Percentiles rank a stretch among this genome's conserved stretches.
These are phyloP conservation scores for Corythornis madagascariensis DNA, from an alignment of 2,113 vertebrate species.

Conservation along the genomic window DNA sequence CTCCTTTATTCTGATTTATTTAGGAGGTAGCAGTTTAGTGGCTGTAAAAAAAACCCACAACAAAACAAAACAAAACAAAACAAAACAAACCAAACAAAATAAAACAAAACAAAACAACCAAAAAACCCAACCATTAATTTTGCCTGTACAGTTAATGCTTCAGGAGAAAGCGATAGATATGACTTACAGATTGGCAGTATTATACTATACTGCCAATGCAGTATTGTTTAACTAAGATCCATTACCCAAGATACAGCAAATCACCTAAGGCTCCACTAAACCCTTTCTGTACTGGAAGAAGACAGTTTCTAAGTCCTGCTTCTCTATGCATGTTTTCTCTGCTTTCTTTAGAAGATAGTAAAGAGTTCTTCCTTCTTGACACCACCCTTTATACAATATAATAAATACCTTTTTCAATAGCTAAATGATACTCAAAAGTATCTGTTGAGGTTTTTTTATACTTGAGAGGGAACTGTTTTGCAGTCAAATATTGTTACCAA, in stretches of 20 bases:
- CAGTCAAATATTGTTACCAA: background rate
- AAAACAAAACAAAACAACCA: no score
- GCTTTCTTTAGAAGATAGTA: background rate
- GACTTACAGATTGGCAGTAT: background rate
- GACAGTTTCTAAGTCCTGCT: background rate
- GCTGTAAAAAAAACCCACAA: background rate
- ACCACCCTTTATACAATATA: background rate
- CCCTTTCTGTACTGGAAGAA: background rate
- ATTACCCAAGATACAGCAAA: background rate
- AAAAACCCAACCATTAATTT: background rate
- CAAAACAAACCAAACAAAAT: no score
- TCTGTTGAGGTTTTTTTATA: background rate
- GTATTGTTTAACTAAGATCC: background rate
- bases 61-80: no score
- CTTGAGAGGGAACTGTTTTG: background rate
- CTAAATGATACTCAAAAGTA: background rate
- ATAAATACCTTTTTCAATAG: background rate
- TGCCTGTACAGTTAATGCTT: background rate
- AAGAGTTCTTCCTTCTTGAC: background rate
- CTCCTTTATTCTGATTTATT: background rate
- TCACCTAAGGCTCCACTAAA: background rate
- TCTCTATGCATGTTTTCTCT: background rate
- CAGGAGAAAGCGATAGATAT: background rate
- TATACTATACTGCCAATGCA: background rate
- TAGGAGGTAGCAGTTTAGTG: background rate